Percentiles rank a stretch among this genome's conserved stretches.
Evolutionary conservation across 1,140 invertebrate genomes (phyloP).

Genomic region (Reticulitermes speratus): DNA sequence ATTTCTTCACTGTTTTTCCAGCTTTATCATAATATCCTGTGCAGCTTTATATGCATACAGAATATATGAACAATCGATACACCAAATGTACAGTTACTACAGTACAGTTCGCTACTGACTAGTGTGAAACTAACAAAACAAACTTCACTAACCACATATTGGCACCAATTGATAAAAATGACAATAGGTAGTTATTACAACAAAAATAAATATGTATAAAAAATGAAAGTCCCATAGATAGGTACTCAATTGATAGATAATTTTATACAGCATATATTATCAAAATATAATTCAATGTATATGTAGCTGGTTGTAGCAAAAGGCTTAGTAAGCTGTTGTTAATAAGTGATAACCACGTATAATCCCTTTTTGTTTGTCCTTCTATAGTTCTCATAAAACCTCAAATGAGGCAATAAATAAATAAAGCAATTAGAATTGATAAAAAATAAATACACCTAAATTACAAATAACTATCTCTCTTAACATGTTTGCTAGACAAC

Average conservation of each 20-base stretch:
- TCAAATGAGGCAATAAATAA: slow-evolving; percentile 15
- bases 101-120: not conserved
- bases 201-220: slow-evolving; percentile 18
- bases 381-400: not conserved
- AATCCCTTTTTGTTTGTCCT: not conserved
- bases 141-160: slow-evolving; percentile 7
- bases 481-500: slow-evolving; percentile 7
- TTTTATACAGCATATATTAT: slow-evolving; percentile 20
- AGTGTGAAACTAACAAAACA: not conserved
- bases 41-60: not conserved
- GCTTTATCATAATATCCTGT: slow-evolving; percentile 17
- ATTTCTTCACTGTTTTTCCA: not conserved
- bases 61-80: no score
- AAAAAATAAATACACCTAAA: slow-evolving; percentile 19
- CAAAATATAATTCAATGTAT: slow-evolving; percentile 20
- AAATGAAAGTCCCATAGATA: slow-evolving; percentile 13
- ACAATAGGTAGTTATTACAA: slow-evolving; percentile 13
- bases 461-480: slow-evolving; percentile 9
- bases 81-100: not conserved
- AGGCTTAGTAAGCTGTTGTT: slow-evolving; percentile 5
- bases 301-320: slow-evolving; percentile 18
- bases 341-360: not conserved
- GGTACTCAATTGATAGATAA: slow-evolving; percentile 19
- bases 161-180: slow-evolving; percentile 16
- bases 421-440: slow-evolving; percentile 6